Conservation (phyloP, 2,113 vertebrate species). For the Callionymus lyra region DNA sequence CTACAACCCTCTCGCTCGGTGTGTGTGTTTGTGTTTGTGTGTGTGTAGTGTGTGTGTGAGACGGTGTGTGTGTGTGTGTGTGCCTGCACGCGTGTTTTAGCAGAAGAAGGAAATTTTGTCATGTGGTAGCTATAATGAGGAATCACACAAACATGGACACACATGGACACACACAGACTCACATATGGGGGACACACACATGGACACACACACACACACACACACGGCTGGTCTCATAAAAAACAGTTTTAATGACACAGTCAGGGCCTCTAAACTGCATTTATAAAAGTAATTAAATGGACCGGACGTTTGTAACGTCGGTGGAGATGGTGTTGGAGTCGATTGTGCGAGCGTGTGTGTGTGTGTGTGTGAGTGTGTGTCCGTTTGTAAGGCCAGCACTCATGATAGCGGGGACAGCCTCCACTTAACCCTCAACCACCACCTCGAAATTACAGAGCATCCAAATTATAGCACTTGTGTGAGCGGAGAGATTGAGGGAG, state of each 20-base stretch:
- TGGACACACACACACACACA: conserved; percentile 10
- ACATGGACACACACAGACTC: conserved; percentile 7
- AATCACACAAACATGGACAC: conserved; percentile 6
- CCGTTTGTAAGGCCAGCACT: conserved; percentile 41
- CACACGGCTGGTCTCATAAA: conserved; percentile 35
- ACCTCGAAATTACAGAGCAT: conserved; percentile 59
- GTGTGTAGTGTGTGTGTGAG: no score
- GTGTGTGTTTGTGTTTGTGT: conserved; percentile 6
- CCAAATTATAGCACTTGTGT: conserved; percentile 59
- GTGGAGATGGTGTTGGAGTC: conserved; percentile 37
- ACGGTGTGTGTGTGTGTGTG: conserved; percentile 11
- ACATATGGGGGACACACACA: conserved; percentile 6
- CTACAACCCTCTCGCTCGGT: conserved; percentile 34
- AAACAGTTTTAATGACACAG: conserved; percentile 57
- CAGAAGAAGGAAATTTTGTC: conserved; percentile 9
- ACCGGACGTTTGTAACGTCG: conserved; percentile 51
- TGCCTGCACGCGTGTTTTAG: conserved; percentile 11
- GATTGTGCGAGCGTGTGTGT: conserved; percentile 18
- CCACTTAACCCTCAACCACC: conserved; percentile 60
- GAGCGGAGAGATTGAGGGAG: conserved; percentile 26
- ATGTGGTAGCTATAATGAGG: conserved; percentile 22
- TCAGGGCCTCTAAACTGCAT: conserved; percentile 58
- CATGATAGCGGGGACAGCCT: conserved; percentile 48
- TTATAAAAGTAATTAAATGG: conserved; percentile 67
- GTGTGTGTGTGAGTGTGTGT: conserved; percentile 25